Base-by-base conservation (phyloP, 1,140 invertebrate genomes). In the Metaphire vulgaris region DNA sequence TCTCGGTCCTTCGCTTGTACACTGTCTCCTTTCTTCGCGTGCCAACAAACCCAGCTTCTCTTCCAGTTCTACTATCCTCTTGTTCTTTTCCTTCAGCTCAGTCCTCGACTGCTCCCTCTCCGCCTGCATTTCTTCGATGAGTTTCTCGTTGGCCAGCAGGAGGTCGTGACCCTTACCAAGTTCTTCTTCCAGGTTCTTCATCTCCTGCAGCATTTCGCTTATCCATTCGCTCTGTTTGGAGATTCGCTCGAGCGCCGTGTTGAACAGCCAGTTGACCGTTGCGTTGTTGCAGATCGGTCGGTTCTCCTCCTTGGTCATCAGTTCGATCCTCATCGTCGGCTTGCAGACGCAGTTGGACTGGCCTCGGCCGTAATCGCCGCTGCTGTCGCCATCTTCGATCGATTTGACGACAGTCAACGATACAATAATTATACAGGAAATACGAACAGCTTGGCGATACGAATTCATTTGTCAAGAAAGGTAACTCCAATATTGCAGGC, bases 191-290 rank as follows among this genome's bases (percentile, higher is more conserved):
- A 31, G 2, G 2, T 26, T 31, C 26, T 28, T 31, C 68, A 69
- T 26, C 68, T 69, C 68, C 26, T 69, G 2, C 68, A 26, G 6
- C 68, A 28, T 26, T 69, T 69, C 68, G 68, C 26, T n/a, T 14
- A 69, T 26, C 2, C 2, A 26, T n/a, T 69, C 68, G 26, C 26
- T 69, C 68, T 69, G 68, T 26, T n/a, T 69, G 2, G 68, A 69
- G 26, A 69, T 31, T 69, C 30, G 68, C 68, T 69, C 68, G 26
- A 69, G 68, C 2, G 30, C 68, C 15, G 68, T 69, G 26, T 31
- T 31, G 6, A 69, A 26, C 26, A 69, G n/a, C 68, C 68, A 69
- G 41, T 56, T 56, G 41, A 56, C 41, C 41, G 41, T 56, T 56
- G 41, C 41, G 21, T 56, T 56, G 41, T 56, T 56, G 41, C 41